phyloP scores from a whole-genome alignment of 2,888 invertebrate genomes.

The Lysandra coridon region DNA sequence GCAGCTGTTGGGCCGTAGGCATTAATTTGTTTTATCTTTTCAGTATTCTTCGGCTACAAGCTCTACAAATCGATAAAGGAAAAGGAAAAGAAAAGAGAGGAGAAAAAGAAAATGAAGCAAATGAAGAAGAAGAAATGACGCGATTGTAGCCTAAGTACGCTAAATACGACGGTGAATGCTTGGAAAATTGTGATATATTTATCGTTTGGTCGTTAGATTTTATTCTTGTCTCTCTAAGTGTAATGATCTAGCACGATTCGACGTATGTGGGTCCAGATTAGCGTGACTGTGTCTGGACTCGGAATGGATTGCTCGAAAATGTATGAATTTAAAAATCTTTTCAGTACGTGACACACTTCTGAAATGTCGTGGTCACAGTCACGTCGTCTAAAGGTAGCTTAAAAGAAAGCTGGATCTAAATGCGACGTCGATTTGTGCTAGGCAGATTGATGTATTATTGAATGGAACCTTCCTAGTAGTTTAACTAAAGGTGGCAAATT shows the following conservation, averaged over 20 bases:
- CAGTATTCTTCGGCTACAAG: constrained; percentile 94
- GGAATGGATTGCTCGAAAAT: too few relatives aligned
- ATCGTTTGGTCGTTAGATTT: constrained; percentile 18
- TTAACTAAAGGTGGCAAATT: constrained; percentile 10
- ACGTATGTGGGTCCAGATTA: neutral
- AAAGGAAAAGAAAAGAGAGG: constrained; percentile 87
- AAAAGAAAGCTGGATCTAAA: neutral
- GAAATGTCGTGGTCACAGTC: neutral
- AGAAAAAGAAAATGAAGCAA: constrained; percentile 89
- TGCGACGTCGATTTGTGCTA: neutral
- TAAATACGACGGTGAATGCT: constrained; percentile 19
- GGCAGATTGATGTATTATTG: neutral
- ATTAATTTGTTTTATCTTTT: constrained; percentile 55
- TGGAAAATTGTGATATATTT: constrained; percentile 31
- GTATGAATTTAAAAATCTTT: too few relatives aligned
- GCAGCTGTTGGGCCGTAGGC: neutral
- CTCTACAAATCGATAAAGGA: constrained; percentile 89
- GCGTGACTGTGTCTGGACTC: too few relatives aligned
- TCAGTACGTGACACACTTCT: neutral
- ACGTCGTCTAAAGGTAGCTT: too few relatives aligned
- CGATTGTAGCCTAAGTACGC: neutral
- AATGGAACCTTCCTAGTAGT: constrained; percentile 16
- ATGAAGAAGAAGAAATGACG: constrained; percentile 86
- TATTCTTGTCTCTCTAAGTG: neutral
- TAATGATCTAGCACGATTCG: neutral